Percentiles rank a stretch among this genome's conserved stretches.
phyloP scores from a whole-genome alignment of 2,888 invertebrate genomes.

The Eristalinus aeneus region DNA sequence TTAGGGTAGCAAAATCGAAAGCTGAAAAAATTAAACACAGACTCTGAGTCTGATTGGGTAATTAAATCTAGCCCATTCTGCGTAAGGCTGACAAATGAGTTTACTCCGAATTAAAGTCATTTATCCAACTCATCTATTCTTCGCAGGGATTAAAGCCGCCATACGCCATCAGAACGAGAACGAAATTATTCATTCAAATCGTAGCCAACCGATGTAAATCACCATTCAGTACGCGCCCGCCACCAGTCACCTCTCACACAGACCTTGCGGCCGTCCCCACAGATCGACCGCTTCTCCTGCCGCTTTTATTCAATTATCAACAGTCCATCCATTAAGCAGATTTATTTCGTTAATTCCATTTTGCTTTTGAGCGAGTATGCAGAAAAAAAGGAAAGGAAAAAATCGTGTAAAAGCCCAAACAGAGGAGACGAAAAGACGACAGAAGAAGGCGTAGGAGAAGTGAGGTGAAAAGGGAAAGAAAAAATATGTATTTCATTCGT shows the following conservation, averaged over 20 bases:
- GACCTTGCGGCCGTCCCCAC: background rate
- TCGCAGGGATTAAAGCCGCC: slow-evolving; percentile 36
- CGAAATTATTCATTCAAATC: slow-evolving; percentile 59
- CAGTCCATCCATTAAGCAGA: slow-evolving; percentile 66
- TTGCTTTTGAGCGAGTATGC: slow-evolving; percentile 45
- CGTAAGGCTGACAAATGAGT: slow-evolving; percentile 44
- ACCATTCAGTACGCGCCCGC: background rate
- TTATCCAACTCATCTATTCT: slow-evolving; percentile 31
- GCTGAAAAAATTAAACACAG: too few relatives aligned
- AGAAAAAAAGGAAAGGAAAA: slow-evolving; percentile 17
- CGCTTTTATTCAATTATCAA: slow-evolving; percentile 67
- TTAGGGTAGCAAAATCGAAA: background rate
- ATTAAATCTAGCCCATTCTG: background rate
- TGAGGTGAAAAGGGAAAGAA: background rate
- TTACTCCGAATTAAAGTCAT: slow-evolving; percentile 41
- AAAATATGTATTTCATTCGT: slow-evolving; percentile 31
- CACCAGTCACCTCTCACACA: background rate
- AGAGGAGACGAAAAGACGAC: background rate
- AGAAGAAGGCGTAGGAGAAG: background rate
- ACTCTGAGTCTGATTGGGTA: background rate
- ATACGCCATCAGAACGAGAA: slow-evolving; percentile 29
- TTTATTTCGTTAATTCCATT: slow-evolving; percentile 66
- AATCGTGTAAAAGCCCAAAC: background rate
- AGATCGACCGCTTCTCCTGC: background rate
- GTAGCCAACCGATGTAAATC: slow-evolving; percentile 50